Base-by-base conservation (phyloP, 2,113 vertebrate species). In the Myanophis thanlyinensis region DNA sequence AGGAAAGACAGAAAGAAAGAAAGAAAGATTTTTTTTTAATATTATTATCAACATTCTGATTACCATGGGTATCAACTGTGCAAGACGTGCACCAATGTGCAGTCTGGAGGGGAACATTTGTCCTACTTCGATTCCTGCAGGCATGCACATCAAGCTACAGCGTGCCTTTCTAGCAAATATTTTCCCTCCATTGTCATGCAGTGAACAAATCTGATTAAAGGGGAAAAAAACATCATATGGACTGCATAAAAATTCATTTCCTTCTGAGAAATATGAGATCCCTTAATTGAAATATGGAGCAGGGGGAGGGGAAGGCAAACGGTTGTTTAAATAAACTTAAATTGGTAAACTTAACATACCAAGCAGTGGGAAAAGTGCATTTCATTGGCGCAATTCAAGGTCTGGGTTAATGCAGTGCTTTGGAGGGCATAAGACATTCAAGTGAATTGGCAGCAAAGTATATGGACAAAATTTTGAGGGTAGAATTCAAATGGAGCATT, bases 211-310 rank as follows among this genome's bases (percentile, higher is more conserved):
- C 46, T 22, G 67, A 90, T 93, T 93, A 89, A 52, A 8, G 56
- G 18, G n/a, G 25, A 23, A 92, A 15, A 9, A 84, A 56, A 92
- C 49, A 95, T 46, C 91, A 87, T 93, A 94, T 27, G 85, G 62
- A 62, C 3, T 89, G 89, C 87, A 94, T 94, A 96, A 93, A 89
- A 90, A 94, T 30, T 96, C 0, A 94, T 94, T 95, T 95, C 85
- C 89, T 94, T 93, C 15, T 84, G 94, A 95, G 93, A 93, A 96
- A 95, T 40, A 88, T 25, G 51, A 88, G 59, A 93, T n/a, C 35
- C 23, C 89, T 52, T 92, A 73, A 30, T 0, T 67, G 5, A 92
- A 94, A 27, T n/a, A n/a, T 15, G 93, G 93, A 92, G 25, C 5
- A 93, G 46, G 23, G 3, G n/a, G 0, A 25, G 9, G 35, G 27